Evolutionary conservation across 2,797 vertebrate species (phyloP), one percentile per base, ranked within the genome.

Genomic region (Spheniscus humboldti): DNA sequence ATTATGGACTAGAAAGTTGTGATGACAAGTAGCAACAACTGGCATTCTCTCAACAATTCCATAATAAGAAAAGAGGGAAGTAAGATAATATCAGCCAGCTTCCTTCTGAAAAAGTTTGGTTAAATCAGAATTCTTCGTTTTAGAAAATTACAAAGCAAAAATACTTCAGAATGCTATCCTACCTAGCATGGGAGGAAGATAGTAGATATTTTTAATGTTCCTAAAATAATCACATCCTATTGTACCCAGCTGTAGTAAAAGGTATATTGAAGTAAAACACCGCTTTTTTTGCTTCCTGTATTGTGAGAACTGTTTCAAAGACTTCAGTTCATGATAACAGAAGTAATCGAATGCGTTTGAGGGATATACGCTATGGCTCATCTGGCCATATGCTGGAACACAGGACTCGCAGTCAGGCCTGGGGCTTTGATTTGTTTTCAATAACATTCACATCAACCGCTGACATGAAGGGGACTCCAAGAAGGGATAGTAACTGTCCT

Each of bases 1-100:
- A 88, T 80, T 93, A 86, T 79, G 86, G 95, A 96, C 89, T 94
- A 92, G 90, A 92, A 97, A 95, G 89, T 95, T 94, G 77, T 93
- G 92, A 98, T 97, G 97, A 97, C 94, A 97, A 96, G 96, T 53
- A 63, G 96, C 69, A 97, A 94, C 94, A 97, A 96, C 92, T 97
- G 97, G 97, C 97, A 96, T 95, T 97, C 97, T 97, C 97, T 98
- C 97, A 97, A 98, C 97, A 95, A 97, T 97, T 98, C 96, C 96
- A 92, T 92, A 95, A 24, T 88, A 97, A 97, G 97, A 94, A 97
- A 98, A 97, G 96, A 97, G 96, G 97, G 97, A 98, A 98, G 97
- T 97, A 93, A 97, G 97, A 98, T 97, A 98, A 92, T 75, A 97
- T 98, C 97, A 93, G 97, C 86, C 86, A 33, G 93, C 79, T 98